phyloP scores from a whole-genome alignment of 2,888 invertebrate genomes.

The Chromoteleia sp. region DNA sequence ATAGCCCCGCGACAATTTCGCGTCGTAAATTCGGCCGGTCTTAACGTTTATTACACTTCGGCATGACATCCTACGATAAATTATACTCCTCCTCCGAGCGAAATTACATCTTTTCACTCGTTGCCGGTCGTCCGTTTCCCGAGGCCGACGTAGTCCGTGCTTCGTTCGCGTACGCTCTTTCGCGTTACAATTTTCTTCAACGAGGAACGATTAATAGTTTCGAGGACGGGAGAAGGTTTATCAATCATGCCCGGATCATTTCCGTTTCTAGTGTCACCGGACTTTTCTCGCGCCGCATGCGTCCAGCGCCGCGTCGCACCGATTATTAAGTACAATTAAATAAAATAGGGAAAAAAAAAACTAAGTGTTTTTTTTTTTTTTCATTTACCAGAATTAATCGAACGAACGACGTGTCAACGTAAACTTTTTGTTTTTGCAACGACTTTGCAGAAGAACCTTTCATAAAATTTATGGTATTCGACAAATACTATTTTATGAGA shows the following conservation, averaged over 20 bases:
- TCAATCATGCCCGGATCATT: slow-evolving; percentile 19
- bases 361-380: no score
- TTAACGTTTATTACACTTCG: slow-evolving; percentile 35
- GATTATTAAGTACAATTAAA: slow-evolving; percentile 56
- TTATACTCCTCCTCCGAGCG: slow-evolving; percentile 15
- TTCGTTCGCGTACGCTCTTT: slow-evolving; percentile 23
- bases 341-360: no score
- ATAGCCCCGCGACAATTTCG: slow-evolving; percentile 39
- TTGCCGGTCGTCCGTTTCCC: slow-evolving; percentile 21
- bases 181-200: slow-evolving; percentile 51
- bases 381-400: no score
- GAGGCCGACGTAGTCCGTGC: background rate
- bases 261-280: slow-evolving; percentile 36
- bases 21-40: slow-evolving; percentile 50
- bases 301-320: slow-evolving; percentile 7
- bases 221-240: slow-evolving; percentile 1
- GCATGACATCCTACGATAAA: slow-evolving; percentile 46
- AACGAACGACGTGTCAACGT: no score
- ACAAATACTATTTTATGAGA: no score
- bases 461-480: no score
- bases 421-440: no score
- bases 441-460: no score
- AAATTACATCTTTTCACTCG: slow-evolving; percentile 49
- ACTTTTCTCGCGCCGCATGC: slow-evolving; percentile 38
- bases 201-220: slow-evolving; percentile 50